phyloP scores from a whole-genome alignment of 2,797 vertebrate species.

The Scolopax rusticola region DNA sequence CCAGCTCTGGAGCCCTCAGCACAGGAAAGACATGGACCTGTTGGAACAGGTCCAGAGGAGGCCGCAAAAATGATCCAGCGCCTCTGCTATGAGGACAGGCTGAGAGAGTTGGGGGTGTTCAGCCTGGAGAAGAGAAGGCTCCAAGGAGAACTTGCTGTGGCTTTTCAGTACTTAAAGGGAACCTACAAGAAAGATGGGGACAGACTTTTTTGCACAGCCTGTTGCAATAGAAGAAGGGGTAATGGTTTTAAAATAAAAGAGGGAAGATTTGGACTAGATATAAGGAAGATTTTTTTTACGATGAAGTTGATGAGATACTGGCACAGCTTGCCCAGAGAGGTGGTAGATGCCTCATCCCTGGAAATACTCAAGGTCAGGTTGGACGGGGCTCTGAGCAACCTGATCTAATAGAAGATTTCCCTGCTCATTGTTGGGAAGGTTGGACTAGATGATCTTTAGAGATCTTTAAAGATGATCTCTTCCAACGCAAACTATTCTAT shows the following conservation, averaged over 20 bases:
- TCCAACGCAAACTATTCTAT: not conserved
- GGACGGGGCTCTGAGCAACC: not conserved
- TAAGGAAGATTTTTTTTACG: not conserved
- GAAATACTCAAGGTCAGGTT: not conserved
- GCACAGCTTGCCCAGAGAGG: not conserved
- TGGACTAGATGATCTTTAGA: not conserved
- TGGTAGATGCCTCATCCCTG: not conserved
- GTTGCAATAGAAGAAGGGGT: not conserved
- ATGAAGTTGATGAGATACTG: not conserved
- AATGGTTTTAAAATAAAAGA: not conserved
- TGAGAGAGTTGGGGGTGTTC: not conserved
- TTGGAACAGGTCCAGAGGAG: not conserved
- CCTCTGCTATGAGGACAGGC: not conserved
- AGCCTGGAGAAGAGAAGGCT: not conserved
- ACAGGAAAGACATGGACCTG: not conserved
- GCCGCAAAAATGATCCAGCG: not conserved
- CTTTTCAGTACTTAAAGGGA: not conserved
- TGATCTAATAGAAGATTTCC: not conserved
- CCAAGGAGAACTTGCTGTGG: not conserved
- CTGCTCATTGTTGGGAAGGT: not conserved
- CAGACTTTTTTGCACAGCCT: not conserved
- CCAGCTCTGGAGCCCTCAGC: not conserved
- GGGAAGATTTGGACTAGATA: not conserved
- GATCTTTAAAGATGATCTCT: not conserved
- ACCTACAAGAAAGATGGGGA: not conserved